Evolutionary conservation across 1,140 invertebrate species (phyloP).

Genomic region (Drosophila persimilis): DNA sequence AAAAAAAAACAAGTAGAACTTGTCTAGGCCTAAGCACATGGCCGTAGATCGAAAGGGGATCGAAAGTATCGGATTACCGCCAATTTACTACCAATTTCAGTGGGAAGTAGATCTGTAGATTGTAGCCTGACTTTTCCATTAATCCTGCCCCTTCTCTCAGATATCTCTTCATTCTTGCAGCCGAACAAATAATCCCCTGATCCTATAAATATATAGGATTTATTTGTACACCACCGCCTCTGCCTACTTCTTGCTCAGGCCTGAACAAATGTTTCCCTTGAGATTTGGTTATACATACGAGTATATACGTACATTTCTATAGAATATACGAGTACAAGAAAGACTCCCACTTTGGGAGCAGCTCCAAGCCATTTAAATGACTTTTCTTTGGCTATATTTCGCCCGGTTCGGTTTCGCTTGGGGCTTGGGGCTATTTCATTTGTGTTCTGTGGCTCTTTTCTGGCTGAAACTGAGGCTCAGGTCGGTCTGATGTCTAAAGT

Average conservation of each 20-base stretch:
- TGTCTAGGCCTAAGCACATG: conserved; percentile 67
- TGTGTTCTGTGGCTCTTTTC: conserved; percentile 39
- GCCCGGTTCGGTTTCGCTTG: conserved; percentile 43
- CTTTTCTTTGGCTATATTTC: conserved; percentile 60
- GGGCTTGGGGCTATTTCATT: conserved; percentile 16
- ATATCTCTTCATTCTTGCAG: no score
- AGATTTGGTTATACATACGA: conserved; percentile 12
- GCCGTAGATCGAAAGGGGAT: conserved; percentile 15
- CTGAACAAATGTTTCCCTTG: conserved; percentile 47
- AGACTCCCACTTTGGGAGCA: conserved; percentile 38
- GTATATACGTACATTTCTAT: neutral
- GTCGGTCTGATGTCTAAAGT: conserved; percentile 59
- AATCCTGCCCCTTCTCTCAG: no score
- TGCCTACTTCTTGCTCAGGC: conserved; percentile 8
- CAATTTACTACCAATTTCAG: no score
- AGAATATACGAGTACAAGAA: conserved; percentile 21
- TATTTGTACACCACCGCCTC: conserved; percentile 2
- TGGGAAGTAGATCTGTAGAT: no score
- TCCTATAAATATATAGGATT: no score
- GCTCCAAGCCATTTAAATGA: conserved; percentile 68
- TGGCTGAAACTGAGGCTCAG: neutral
- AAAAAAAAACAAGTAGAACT: conserved; percentile 73
- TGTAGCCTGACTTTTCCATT: no score
- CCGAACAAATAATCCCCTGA: no score
- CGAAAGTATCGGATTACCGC: no score